phyloP scores from a whole-genome alignment of 2,888 invertebrate genomes.

The Euphydryas editha region DNA sequence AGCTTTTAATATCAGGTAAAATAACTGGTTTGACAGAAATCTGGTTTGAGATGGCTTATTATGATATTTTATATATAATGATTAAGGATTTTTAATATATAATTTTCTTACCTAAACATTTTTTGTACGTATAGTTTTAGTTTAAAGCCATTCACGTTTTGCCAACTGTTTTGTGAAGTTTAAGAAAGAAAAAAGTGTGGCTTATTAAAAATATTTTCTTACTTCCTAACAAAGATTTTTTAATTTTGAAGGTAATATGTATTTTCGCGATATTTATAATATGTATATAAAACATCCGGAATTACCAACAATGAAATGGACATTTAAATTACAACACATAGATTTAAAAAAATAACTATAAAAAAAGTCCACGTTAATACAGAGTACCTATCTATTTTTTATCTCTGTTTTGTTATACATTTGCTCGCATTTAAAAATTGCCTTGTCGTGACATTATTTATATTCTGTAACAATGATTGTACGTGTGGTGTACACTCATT shows the following conservation, averaged over 20 bases:
- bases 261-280: not conserved
- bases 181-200: not conserved
- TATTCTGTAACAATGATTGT: conserved; percentile 40
- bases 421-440: conserved; percentile 15
- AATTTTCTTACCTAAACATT: not conserved
- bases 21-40: conserved; percentile 41
- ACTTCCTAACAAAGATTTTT: not conserved
- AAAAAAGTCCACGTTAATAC: not conserved
- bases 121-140: not conserved
- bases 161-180: not conserved
- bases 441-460: conserved; percentile 39
- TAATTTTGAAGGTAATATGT: not conserved
- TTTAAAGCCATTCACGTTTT: not conserved
- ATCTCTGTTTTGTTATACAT: not conserved
- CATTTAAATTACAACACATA: too few species aligned
- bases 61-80: conserved; percentile 29
- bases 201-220: not conserved
- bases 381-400: not conserved
- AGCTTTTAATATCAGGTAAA: conserved; percentile 34
- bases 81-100: not conserved
- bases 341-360: too few species aligned
- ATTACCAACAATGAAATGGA: not conserved
- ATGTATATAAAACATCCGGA: not conserved
- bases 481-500: conserved; percentile 42
- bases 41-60: conserved; percentile 37